Evolutionary conservation across 2,113 vertebrate genomes (phyloP).

Genomic region (Ochotona princeps): DNA sequence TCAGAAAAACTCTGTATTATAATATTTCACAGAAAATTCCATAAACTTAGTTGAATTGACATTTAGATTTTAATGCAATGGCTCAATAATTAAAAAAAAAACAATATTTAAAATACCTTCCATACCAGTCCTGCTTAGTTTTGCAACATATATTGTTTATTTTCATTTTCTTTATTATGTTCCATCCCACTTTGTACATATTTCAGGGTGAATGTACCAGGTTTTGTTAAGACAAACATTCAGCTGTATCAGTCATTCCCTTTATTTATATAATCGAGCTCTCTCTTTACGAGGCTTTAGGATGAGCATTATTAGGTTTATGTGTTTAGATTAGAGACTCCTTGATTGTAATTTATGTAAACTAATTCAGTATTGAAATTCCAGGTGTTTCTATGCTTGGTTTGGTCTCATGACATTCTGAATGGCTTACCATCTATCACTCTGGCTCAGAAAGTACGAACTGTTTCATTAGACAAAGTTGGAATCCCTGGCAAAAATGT

Average conservation of each 20-base stretch:
- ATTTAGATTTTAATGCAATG: background rate
- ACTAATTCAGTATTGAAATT: constrained; percentile 49
- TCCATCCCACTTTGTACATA: background rate
- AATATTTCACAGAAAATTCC: background rate
- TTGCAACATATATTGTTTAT: background rate
- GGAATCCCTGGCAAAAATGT: constrained; percentile 42
- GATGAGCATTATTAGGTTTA: background rate
- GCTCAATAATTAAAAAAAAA: background rate
- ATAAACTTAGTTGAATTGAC: background rate
- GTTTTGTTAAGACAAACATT: background rate
- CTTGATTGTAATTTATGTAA: constrained; percentile 62
- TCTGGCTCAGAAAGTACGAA: constrained; percentile 37
- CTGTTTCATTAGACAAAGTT: constrained; percentile 28
- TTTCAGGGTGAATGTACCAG: background rate
- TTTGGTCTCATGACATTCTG: constrained; percentile 56
- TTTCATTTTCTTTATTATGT: background rate
- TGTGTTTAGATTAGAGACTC: constrained; percentile 26
- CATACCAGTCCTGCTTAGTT: background rate
- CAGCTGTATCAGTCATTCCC: background rate
- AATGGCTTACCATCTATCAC: constrained; percentile 46
- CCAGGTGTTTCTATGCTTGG: constrained; percentile 65
- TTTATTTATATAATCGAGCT: background rate
- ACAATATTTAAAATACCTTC: background rate
- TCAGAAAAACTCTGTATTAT: no score
- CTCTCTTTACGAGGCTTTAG: background rate